A percentile compares a stretch with the other conserved stretches of the same genome.
phyloP scores from a whole-genome alignment of 64 coral and sea anemone genomes.

The Astreopora myriophthalma region DNA sequence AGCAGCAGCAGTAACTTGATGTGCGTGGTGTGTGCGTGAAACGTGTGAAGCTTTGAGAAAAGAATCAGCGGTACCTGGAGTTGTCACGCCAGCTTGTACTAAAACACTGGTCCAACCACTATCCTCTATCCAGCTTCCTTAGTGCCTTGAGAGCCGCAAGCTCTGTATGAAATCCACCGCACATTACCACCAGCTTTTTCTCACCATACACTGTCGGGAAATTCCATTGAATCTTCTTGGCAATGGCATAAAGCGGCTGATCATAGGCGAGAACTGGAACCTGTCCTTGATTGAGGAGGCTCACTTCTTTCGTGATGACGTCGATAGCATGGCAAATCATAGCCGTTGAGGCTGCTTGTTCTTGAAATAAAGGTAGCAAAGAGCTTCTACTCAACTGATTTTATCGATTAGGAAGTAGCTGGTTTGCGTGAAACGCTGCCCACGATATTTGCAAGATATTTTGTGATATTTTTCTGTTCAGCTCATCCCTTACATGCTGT shows the following conservation, averaged over 20 bases:
- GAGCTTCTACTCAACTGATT: slow-evolving; percentile 8
- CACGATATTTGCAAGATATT: slow-evolving; percentile 9
- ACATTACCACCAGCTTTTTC: too few species aligned
- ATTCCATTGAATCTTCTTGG: too few species aligned
- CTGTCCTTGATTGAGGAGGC: too few species aligned
- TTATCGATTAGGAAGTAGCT: slow-evolving; percentile 22
- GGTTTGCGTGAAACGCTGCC: slow-evolving; percentile 41
- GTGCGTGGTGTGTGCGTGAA: neutral
- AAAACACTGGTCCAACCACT: slow-evolving; percentile 21
- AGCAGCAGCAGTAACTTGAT: slow-evolving; percentile 56
- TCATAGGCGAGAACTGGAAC: too few species aligned
- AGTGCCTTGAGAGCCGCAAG: slow-evolving; percentile 28
- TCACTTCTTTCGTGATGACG: slow-evolving; percentile 34
- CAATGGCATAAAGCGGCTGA: too few species aligned
- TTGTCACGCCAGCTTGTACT: too few species aligned
- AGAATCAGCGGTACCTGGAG: too few species aligned
- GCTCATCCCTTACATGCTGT: slow-evolving; percentile 19
- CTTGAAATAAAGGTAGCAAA: slow-evolving; percentile 36
- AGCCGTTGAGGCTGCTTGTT: slow-evolving; percentile 38
- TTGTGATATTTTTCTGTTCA: neutral
- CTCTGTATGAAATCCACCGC: slow-evolving; percentile 13
- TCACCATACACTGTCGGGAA: too few species aligned
- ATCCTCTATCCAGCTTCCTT: slow-evolving; percentile 53
- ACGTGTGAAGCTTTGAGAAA: too few species aligned
- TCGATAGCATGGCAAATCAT: slow-evolving; percentile 55